Percentiles rank a stretch among this genome's conserved stretches.
These are phyloP conservation scores for Amphipoea lucens DNA, from an alignment of 2,888 invertebrate species.

Conservation along the genomic window DNA sequence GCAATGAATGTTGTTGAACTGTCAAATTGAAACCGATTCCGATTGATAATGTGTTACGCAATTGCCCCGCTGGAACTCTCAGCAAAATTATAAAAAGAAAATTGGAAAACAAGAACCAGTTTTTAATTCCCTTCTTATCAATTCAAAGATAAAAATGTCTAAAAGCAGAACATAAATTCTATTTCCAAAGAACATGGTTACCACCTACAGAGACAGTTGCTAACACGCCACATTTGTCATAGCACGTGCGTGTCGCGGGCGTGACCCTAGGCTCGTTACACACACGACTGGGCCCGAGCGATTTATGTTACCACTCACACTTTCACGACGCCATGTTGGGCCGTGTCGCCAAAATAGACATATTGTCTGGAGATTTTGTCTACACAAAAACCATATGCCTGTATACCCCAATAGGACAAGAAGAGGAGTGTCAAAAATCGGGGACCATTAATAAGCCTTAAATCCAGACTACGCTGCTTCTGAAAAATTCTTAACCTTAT, in stretches of 20 bases:
- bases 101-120: neutral
- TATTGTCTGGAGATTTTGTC: conserved; percentile 4
- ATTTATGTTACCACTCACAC: conserved; percentile 56
- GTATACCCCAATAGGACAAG: too few species aligned
- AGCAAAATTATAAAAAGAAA: neutral
- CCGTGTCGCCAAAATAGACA: conserved; percentile 28
- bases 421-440: neutral
- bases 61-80: neutral
- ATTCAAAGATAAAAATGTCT: neutral
- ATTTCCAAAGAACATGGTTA: conserved; percentile 25
- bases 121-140: neutral
- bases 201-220: conserved; percentile 36
- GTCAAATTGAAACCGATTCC: too few species aligned
- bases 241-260: conserved; percentile 57
- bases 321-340: conserved; percentile 37
- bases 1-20: too few species aligned
- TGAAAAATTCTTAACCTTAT: neutral
- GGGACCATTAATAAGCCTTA: neutral
- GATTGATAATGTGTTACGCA: too few species aligned
- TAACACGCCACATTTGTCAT: conserved; percentile 52
- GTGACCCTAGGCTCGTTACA: conserved; percentile 53
- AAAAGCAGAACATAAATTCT: neutral
- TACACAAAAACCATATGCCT: neutral
- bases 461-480: neutral
- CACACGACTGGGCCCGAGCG: conserved; percentile 52